These are phyloP conservation scores for Montipora capricornis DNA, from an alignment of 64 coral and sea anemone species.

Conservation along the genomic window DNA sequence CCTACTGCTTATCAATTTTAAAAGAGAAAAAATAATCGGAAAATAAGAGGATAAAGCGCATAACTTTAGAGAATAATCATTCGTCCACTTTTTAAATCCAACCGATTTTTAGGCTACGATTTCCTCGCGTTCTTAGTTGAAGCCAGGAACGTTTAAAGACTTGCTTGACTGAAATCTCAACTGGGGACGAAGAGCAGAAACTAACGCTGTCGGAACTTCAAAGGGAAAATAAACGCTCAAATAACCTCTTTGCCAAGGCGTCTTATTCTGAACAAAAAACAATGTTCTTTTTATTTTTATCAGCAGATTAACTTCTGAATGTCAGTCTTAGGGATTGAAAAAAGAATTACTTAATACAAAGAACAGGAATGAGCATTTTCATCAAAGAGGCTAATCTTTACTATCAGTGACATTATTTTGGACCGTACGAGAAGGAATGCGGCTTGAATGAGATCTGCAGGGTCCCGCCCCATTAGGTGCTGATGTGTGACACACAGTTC, in stretches of 20 bases:
- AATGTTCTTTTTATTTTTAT: conserved; percentile 12
- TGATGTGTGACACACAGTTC: conserved; percentile 11
- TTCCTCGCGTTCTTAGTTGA: neutral
- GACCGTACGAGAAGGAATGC: conserved; percentile 48
- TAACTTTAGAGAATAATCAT: neutral
- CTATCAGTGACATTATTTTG: neutral
- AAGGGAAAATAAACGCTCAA: conserved; percentile 35
- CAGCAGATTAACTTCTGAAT: conserved; percentile 43
- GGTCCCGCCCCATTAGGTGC: conserved; percentile 35
- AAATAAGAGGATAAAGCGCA: conserved; percentile 5
- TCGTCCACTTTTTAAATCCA: neutral
- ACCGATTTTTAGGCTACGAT: neutral
- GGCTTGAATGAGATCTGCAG: conserved; percentile 20
- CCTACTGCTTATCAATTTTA: neutral
- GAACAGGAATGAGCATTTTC: conserved; percentile 4
- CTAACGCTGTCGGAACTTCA: conserved; percentile 31
- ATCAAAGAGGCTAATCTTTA: conserved; percentile 34
- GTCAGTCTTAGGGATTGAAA: neutral
- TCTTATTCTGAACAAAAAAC: neutral
- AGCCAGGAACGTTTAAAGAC: neutral
- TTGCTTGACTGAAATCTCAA: neutral
- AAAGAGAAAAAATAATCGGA: neutral
- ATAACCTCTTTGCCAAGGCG: neutral
- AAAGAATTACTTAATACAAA: neutral
- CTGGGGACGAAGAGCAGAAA: neutral